phyloP scores from a whole-genome alignment of 2,113 vertebrate genomes.

The Canis aureus region DNA sequence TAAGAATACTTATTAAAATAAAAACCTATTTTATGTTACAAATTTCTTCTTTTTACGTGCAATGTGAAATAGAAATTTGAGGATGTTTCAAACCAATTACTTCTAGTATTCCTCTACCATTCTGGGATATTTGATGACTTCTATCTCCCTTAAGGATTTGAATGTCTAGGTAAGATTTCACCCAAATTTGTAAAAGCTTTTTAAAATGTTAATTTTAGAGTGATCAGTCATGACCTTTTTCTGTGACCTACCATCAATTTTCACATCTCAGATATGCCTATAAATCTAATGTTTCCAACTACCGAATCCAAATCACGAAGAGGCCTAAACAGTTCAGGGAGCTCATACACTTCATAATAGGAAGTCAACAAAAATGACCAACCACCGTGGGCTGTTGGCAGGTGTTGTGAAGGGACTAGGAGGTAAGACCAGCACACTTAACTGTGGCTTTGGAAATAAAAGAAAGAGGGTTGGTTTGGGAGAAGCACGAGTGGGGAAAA shows the following conservation, averaged over 20 bases:
- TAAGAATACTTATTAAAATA: not conserved
- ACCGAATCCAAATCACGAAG: not conserved
- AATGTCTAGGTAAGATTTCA: not conserved
- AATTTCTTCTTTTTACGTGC: not conserved
- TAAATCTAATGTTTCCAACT: not conserved
- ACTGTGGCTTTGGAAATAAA: not conserved
- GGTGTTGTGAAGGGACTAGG: not conserved
- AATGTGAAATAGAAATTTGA: not conserved
- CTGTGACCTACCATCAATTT: not conserved
- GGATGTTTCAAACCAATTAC: not conserved
- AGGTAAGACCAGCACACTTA: not conserved
- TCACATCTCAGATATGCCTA: not conserved
- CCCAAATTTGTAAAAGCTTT: not conserved
- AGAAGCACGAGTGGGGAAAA: not conserved
- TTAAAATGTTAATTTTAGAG: not conserved
- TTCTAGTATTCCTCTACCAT: not conserved
- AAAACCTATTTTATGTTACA: not conserved
- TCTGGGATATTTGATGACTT: constrained; percentile 20
- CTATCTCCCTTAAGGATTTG: not conserved
- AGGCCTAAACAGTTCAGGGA: not conserved
- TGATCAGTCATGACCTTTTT: not conserved
- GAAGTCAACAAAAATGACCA: not conserved
- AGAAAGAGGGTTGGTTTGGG: not conserved
- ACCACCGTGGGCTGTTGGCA: accelerated
- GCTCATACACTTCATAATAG: not conserved